Base-by-base conservation (phyloP, 2,888 invertebrate species). In the Brachylomia viminalis region DNA sequence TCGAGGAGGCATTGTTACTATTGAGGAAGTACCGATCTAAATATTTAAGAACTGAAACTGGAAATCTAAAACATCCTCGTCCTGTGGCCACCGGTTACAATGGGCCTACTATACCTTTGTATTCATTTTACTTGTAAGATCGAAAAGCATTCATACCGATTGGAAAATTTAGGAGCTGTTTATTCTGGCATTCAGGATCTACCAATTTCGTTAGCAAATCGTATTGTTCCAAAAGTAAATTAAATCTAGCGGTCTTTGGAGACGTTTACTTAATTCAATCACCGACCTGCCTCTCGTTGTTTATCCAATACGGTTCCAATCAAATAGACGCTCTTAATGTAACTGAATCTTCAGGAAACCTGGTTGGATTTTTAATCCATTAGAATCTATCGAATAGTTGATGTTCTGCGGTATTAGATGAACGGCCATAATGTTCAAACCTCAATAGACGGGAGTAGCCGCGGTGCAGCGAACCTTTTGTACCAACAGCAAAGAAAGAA, bases 301-400 rank as follows among this genome's bases (percentile, higher is more conserved):
- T 76, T 79, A 79, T 62, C 56, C 54, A 76, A 75, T 62, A 61
- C 27, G 23, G 20, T 67, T 62, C 78, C 66, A 77, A 80, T 80
- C 71, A 82, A 66, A 30, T 47, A 52, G 30, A 23, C 33, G 52
- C 49, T 82, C 23, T n/a, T 64, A 62, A 33, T 54, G 61, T 49
- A 78, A 78, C 73, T 56, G 68, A 64, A 67, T 66, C 82, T 59
- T 59, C 79, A 54, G 66, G 52, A 79, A 47, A 70, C 45, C 49
- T 69, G 56, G 1, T 49, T 62, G 45, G 69, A 66, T 70, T 82
- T 79, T 75, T 79, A 75, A 83, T 82, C 75, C 78, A 85, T 85
- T 83, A 70, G 61, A 74, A 62, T 72, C 47, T 59, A 66, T 72
- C 75, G 71, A 82, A 69, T 82, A 85, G 76, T 82, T 73, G 30